Base-by-base conservation (phyloP, 2,113 vertebrate genomes). In the Etia nguti region DNA sequence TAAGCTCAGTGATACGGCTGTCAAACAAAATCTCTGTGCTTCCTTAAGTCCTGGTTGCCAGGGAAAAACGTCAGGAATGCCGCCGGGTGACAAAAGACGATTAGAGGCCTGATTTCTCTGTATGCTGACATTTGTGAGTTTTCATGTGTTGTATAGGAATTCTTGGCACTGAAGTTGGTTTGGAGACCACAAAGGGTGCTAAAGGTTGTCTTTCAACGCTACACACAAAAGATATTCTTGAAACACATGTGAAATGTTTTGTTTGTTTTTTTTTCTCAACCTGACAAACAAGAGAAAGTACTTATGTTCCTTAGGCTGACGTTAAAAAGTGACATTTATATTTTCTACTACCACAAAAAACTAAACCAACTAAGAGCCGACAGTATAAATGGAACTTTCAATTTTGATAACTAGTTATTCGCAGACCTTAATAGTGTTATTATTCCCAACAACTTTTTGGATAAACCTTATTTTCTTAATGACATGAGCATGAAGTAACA, bases 1-100 rank as follows among this genome's bases (percentile, higher is more conserved):
- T 94, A 89, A 95, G 88, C 94, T 91, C 84, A 34, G 93, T 94
- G 93, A 95, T 88, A 96, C 90, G 95, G 93, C 95, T 92, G 94
- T 95, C 94, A 95, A 94, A 96, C 91, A 94, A 93, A 96, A 95
- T 96, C 91, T 93, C 93, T 92, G 94, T 88, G 93, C 93, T 94
- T 95, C 94, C 94, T 93, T 95, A 95, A 96, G 93, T 94, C 75
- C 92, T 3, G 92, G 97, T 98, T 97, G 96, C 97, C 95, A 95
- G 95, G 97, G 96, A 85, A 88, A 93, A 92, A 95, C 86, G 90
- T 90, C 92, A 97, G 96, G 97, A 98, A 97, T 98, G 96, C 95
- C 91, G 83, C 89, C 34, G 90, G 90, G 90, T 94, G 93, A 95
- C 96, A 96, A 97, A 96, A 94, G 94, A 94, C 90, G 93, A 94